Conservation (phyloP, 92 coral and sea anemone genomes). For the Umimayanthus kanabou region DNA sequence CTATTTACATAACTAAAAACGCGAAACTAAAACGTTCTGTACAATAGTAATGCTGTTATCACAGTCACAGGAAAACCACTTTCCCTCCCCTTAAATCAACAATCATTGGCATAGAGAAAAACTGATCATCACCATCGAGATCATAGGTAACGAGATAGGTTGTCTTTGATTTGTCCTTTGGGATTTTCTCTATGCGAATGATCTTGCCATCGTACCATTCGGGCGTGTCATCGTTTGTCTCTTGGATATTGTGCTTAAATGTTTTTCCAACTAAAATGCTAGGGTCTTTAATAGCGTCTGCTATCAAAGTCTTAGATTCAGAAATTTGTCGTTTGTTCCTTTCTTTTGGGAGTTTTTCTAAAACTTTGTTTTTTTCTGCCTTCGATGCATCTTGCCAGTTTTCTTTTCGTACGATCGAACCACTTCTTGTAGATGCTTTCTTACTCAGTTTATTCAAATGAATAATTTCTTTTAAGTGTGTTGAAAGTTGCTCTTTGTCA, state of each 20-base stretch:
- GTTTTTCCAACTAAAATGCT: neutral
- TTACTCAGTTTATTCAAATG: neutral
- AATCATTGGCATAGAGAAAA: constrained; percentile 10
- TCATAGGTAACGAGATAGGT: constrained; percentile 13
- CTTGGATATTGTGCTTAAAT: neutral
- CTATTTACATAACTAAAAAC: neutral
- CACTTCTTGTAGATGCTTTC: neutral
- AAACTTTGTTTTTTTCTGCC: neutral
- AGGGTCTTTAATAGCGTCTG: neutral
- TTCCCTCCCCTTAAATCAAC: neutral
- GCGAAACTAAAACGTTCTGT: neutral
- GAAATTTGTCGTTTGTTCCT: neutral
- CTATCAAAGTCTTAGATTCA: neutral
- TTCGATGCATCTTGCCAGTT: neutral
- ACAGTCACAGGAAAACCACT: neutral
- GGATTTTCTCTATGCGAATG: neutral
- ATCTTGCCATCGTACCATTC: constrained; percentile 13
- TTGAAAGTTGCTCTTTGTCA: neutral
- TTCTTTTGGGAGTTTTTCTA: neutral
- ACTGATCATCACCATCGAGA: constrained; percentile 1
- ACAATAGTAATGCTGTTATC: too few species aligned
- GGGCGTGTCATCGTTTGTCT: neutral
- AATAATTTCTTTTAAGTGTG: neutral
- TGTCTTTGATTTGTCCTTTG: constrained; percentile 20
- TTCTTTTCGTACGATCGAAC: neutral